phyloP scores from a whole-genome alignment of 2,113 vertebrate genomes.

The Lycocorax pyrrhopterus region DNA sequence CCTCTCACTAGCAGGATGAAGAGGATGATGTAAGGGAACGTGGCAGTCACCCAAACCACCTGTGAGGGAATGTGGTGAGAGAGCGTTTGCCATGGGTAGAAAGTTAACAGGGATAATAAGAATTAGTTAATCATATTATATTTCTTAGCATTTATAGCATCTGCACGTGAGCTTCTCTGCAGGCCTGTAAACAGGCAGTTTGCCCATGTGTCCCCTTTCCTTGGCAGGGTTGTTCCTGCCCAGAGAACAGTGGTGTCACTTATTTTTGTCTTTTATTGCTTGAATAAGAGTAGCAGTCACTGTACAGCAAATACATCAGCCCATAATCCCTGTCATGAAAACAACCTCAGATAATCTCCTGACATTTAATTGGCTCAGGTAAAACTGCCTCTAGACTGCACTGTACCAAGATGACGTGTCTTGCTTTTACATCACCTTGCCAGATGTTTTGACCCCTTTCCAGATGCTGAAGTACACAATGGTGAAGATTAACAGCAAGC shows the following conservation, averaged over 20 bases:
- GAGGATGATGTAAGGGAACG: slow-evolving; percentile 92
- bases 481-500: slow-evolving; percentile 91
- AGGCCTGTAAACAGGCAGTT: neutral
- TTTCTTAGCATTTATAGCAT: neutral
- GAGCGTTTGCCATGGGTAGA: neutral
- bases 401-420: neutral
- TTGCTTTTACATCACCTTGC: slow-evolving; percentile 80
- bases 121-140: neutral
- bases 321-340: neutral
- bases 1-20: slow-evolving; percentile 87
- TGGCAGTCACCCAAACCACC: slow-evolving; percentile 99
- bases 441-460: slow-evolving; percentile 98
- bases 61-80: slow-evolving; percentile 26
- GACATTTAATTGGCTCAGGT: neutral
- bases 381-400: neutral
- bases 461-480: slow-evolving; percentile 98
- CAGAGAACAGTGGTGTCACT: neutral
- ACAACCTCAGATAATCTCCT: neutral
- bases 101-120: neutral
- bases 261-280: neutral
- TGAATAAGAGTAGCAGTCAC: neutral
- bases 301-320: neutral
- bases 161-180: neutral
- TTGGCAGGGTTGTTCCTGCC: neutral
- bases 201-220: neutral